Conservation (phyloP, 2,113 vertebrate species). For the Scartelaos histophorus region DNA sequence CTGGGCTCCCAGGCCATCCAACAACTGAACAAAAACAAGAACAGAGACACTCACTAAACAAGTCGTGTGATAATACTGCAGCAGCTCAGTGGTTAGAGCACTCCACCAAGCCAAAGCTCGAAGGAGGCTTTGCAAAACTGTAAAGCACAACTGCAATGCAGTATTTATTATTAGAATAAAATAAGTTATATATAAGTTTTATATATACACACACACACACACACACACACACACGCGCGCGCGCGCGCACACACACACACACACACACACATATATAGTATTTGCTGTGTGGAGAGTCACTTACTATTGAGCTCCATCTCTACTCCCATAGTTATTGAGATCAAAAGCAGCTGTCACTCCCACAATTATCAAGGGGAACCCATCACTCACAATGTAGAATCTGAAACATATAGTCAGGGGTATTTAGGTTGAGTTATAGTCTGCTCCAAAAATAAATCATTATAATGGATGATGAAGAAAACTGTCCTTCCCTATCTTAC, state of each 20-base stretch:
- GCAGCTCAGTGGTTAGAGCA: neutral
- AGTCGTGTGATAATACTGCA: neutral
- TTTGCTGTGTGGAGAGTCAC: conserved; percentile 56
- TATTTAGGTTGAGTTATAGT: neutral
- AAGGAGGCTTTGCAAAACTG: neutral
- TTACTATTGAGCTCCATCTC: conserved; percentile 86
- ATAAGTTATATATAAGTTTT: neutral
- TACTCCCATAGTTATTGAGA: conserved; percentile 90
- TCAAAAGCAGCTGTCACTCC: conserved; percentile 91
- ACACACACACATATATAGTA: too few species aligned
- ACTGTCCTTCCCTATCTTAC: neutral
- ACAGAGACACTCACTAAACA: neutral
- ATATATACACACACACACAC: too few species aligned
- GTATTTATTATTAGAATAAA: too few species aligned
- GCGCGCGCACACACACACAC: too few species aligned
- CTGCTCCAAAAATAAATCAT: neutral
- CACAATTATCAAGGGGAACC: conserved; percentile 92
- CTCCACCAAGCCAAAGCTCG: too few species aligned
- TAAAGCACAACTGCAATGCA: neutral
- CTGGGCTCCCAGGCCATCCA: conserved; percentile 99
- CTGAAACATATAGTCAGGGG: conserved; percentile 58
- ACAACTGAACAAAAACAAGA: conserved; percentile 77
- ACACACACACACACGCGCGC: too few species aligned
- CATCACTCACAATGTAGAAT: conserved; percentile 91
- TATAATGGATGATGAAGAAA: conserved; percentile 32